Conservation (phyloP, 2,888 invertebrate species). For the Drosophila formosana region DNA sequence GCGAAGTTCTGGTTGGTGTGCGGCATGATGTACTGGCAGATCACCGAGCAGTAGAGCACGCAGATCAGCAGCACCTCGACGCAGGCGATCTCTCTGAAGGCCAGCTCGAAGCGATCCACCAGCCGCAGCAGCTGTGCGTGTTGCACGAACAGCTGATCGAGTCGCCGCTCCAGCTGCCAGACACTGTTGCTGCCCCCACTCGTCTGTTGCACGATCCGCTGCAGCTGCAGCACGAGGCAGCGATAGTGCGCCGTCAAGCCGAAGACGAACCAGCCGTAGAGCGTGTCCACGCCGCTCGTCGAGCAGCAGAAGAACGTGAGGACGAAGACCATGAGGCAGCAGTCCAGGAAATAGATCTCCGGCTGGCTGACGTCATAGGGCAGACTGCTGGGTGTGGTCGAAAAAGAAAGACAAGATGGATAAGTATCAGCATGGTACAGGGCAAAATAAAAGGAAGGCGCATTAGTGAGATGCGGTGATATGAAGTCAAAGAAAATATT, state of each 20-base stretch:
- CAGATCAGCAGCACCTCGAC: constrained; percentile 60
- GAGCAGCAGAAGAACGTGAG: constrained; percentile 61
- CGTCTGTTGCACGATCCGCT: not conserved
- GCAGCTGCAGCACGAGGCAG: constrained; percentile 34
- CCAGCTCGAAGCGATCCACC: constrained; percentile 44
- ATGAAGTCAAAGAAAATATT: no score
- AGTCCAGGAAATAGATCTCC: constrained; percentile 50
- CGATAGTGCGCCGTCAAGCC: constrained; percentile 57
- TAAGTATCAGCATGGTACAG: no score
- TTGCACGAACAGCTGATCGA: constrained; percentile 32
- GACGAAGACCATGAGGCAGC: constrained; percentile 54
- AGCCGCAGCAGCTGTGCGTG: constrained; percentile 40
- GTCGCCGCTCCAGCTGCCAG: constrained; percentile 11
- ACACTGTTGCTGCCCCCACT: not conserved
- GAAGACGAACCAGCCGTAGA: constrained; percentile 59
- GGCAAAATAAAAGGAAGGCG: no score
- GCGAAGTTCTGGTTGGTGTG: constrained; percentile 59
- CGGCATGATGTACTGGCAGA: constrained; percentile 63
- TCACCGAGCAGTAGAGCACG: constrained; percentile 56
- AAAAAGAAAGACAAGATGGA: no score
- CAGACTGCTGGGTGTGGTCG: no score
- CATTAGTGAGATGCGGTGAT: no score
- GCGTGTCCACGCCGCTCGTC: constrained; percentile 53
- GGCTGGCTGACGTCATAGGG: constrained; percentile 52
- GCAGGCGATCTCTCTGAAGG: constrained; percentile 52